A percentile compares a stretch with the other conserved stretches of the same genome.
phyloP scores from a whole-genome alignment of 2,888 invertebrate species.

The Allophyes oxyacanthae region DNA sequence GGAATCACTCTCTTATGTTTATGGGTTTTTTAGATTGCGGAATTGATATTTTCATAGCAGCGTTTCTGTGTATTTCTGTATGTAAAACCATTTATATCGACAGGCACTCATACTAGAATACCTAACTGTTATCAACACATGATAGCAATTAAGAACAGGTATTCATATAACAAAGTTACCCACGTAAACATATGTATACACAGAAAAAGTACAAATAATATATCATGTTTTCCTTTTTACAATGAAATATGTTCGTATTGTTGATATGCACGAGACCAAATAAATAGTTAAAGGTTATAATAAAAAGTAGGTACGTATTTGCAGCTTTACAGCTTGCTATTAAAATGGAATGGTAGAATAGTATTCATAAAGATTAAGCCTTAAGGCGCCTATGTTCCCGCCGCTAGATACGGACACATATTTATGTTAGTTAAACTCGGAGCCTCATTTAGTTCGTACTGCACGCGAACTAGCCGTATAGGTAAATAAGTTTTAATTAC shows the following conservation, averaged over 20 bases:
- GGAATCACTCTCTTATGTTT: too few species aligned
- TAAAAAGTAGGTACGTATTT: slow-evolving; percentile 31
- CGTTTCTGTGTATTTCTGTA: too few species aligned
- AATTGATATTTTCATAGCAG: too few species aligned
- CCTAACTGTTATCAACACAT: slow-evolving; percentile 21
- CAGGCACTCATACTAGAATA: slow-evolving; percentile 4
- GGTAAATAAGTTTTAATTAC: slow-evolving; percentile 79
- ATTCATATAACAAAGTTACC: slow-evolving; percentile 7
- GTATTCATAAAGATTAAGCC: slow-evolving; percentile 61
- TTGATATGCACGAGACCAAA: not conserved
- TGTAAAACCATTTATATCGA: not conserved
- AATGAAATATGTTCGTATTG: not conserved
- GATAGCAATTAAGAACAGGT: slow-evolving; percentile 19
- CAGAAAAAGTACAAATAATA: not conserved
- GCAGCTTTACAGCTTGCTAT: slow-evolving; percentile 28
- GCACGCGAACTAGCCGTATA: slow-evolving; percentile 75
- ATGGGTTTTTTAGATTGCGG: too few species aligned
- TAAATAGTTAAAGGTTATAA: not conserved
- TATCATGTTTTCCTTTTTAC: too few species aligned
- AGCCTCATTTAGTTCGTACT: slow-evolving; percentile 69
- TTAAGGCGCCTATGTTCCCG: slow-evolving; percentile 54
- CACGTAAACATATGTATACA: not conserved
- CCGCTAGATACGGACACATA: slow-evolving; percentile 61
- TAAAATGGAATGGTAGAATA: slow-evolving; percentile 49
- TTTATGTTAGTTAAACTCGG: slow-evolving; percentile 68